Conservation (phyloP, 1,140 invertebrate genomes). For the Hetaerina americana region DNA sequence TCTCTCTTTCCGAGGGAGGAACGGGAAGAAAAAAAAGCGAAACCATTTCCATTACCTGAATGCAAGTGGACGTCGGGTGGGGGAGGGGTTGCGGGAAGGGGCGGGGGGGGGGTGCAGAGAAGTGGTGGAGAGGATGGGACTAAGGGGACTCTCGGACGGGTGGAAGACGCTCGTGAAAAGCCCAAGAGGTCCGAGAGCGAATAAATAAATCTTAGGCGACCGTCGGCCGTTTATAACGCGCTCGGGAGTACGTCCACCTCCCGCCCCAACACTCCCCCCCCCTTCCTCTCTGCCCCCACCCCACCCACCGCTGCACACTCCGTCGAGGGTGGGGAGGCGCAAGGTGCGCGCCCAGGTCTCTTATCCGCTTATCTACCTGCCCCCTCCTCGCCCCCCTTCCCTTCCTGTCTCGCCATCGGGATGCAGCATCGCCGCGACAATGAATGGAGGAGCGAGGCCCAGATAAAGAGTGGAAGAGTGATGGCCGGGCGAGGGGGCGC, state of each 20-base stretch:
- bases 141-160: too few species aligned
- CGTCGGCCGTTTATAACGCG: not conserved
- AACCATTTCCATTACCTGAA: too few species aligned
- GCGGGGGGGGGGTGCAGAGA: too few species aligned
- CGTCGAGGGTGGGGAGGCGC: too few species aligned
- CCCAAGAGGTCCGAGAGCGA: not conserved
- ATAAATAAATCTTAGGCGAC: not conserved
- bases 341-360: too few species aligned
- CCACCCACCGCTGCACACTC: too few species aligned
- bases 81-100: too few species aligned
- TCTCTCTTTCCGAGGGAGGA: too few species aligned
- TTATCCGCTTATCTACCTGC: not conserved
- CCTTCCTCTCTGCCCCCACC: not conserved
- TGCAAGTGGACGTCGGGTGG: too few species aligned
- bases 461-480: not conserved
- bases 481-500: too few species aligned
- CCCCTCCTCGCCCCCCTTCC: not conserved
- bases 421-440: not conserved
- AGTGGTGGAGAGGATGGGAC: too few species aligned
- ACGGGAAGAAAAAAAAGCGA: too few species aligned
- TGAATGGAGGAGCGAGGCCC: not conserved
- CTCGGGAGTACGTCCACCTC: not conserved
- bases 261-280: not conserved
- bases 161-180: not conserved
- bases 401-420: not conserved